Evolutionary conservation across 2,888 invertebrate species (phyloP).

Genomic region (Nezara viridula): DNA sequence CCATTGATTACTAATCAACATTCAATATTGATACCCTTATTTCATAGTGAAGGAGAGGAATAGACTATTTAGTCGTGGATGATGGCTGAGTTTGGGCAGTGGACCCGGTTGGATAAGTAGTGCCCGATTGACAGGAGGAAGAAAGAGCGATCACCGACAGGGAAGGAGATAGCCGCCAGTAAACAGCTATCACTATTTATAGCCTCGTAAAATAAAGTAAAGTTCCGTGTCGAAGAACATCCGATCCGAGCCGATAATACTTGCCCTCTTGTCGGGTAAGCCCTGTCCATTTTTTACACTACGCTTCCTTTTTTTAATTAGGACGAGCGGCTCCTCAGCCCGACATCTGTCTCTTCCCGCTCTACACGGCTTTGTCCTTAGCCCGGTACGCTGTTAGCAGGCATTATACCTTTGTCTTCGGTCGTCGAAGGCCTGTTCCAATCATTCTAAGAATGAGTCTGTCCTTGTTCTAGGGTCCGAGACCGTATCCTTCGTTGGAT

Average conservation of each 20-base stretch:
- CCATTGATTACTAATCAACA: no score
- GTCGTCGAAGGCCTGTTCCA: neutral
- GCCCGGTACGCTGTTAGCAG: constrained; percentile 1
- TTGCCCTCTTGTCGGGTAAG: constrained; percentile 55
- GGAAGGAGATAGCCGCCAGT: constrained; percentile 61
- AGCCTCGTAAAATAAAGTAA: constrained; percentile 65
- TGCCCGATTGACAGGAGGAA: constrained; percentile 30
- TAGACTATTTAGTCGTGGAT: neutral
- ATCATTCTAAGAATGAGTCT: neutral
- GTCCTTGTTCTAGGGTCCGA: neutral
- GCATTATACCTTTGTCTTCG: constrained; percentile 3
- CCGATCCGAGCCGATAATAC: constrained; percentile 61
- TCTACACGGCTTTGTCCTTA: constrained; percentile 45
- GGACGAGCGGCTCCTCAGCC: constrained; percentile 10
- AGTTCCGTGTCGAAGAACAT: constrained; percentile 64
- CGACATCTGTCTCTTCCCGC: constrained; percentile 38
- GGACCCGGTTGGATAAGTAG: neutral
- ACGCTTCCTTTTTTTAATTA: constrained; percentile 56
- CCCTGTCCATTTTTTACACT: constrained; percentile 59
- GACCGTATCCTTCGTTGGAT: neutral
- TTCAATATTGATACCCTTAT: neutral
- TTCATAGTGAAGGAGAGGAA: neutral
- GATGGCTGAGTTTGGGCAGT: neutral
- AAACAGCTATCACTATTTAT: constrained; percentile 64
- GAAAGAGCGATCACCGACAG: constrained; percentile 49